A percentile compares a stretch with the other conserved stretches of the same genome.
These are phyloP conservation scores for Heterodera schachtii DNA, from an alignment of 1,140 invertebrate genomes.

Conservation along the genomic window DNA sequence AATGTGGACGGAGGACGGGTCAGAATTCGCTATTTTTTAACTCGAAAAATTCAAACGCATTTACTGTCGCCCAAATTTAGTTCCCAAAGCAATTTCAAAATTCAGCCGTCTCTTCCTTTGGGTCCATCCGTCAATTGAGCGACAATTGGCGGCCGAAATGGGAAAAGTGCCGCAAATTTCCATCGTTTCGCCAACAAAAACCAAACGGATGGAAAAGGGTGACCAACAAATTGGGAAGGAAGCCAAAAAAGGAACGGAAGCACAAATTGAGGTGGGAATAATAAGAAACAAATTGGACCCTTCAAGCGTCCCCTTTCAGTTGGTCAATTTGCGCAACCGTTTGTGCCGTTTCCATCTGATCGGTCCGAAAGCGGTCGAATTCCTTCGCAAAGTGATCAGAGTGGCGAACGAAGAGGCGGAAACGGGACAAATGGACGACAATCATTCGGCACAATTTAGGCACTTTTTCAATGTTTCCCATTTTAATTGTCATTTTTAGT, in stretches of 20 bases:
- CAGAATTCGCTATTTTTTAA: constrained; percentile 13
- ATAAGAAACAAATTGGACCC: background rate
- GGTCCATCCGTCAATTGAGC: constrained; percentile 32
- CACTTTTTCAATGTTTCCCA: background rate
- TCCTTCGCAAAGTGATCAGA: constrained; percentile 18
- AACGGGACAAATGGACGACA: constrained; percentile 11
- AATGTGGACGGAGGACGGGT: constrained; percentile 31
- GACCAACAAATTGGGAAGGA: background rate
- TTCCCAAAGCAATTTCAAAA: background rate
- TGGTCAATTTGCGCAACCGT: constrained; percentile 27
- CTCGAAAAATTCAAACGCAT: background rate
- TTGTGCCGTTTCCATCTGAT: constrained; percentile 35
- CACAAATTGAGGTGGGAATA: background rate
- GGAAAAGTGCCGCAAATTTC: background rate
- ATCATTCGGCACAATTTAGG: background rate
- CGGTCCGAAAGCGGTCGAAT: constrained; percentile 18
- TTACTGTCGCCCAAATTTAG: background rate
- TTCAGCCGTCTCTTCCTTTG: constrained; percentile 26
- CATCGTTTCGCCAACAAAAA: constrained; percentile 13
- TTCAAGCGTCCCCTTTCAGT: constrained; percentile 9
- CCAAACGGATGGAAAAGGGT: background rate
- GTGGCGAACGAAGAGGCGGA: background rate
- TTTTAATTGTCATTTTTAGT: background rate
- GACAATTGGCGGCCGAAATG: constrained; percentile 10
- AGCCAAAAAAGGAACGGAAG: no score